Evolutionary conservation across 1,140 invertebrate species (phyloP), one percentile per base, ranked within the genome.

Genomic region (Xylocopa sonorina): DNA sequence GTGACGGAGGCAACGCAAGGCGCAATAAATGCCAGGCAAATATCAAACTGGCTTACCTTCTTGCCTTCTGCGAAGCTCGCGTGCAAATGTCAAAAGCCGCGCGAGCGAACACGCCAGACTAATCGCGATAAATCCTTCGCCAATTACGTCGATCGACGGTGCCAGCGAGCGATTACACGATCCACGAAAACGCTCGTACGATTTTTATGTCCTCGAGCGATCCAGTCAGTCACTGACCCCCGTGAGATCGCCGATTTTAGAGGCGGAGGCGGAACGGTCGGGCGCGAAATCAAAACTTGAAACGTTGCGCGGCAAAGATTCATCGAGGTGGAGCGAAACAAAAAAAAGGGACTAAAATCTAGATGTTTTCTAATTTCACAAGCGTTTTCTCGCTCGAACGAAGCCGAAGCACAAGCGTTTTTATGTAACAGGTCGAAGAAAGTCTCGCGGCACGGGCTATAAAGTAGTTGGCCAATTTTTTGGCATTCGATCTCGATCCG

Each of bases 11-110:
- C 63, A 77, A 80, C 78, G 58, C 81, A 29, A n/a, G n/a, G n/a
- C 43, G 29, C 71, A 60, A 87, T 74, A 88, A 88, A 88, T 88
- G 87, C 80, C 87, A 88, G 10, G 87, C 78, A 88, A 88, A 88
- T 88, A 88, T 69, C 87, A 88, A 83, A 83, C 80, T 78, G 71
- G 51, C 72, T 88, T 71, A 80, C 64, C 29, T 69, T n/a, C n/a
- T n/a, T n/a, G 77, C 67, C 46, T 43, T 77, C 55, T 18, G 53
- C 16, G 16, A 64, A 58, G 38, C 32, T 78, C 58, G 16, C 68
- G 62, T 68, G 75, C 75, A 85, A 88, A 88, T 88, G 85, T 86
- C 83, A 87, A 68, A 48, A 75, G 48, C 43, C 46, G 24, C 46
- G 48, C 43, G n/a, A n/a, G n/a, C n/a, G n/a, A n/a, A n/a, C 1